These are phyloP conservation scores for Drosophila neonasuta DNA, from an alignment of 2,888 invertebrate genomes.

Conservation along the genomic window DNA sequence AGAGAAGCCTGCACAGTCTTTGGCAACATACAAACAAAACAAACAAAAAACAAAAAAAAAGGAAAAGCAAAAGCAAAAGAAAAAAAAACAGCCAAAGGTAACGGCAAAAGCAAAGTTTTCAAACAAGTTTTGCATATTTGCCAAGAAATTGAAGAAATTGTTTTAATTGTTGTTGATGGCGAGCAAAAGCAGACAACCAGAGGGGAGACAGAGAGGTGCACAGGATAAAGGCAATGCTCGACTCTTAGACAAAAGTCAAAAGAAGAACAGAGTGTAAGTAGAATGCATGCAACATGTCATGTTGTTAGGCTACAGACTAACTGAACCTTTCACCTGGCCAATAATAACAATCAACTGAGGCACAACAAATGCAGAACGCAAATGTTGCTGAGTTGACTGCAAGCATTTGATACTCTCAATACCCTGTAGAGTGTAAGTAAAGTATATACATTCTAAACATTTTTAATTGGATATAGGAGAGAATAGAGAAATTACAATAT, in stretches of 20 bases:
- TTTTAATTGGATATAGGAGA: too few species aligned
- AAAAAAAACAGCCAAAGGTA: conserved; percentile 21
- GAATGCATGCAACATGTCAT: conserved; percentile 46
- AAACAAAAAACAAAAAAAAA: conserved; percentile 4
- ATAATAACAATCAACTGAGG: conserved; percentile 58
- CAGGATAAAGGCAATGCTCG: background rate
- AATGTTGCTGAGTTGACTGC: conserved; percentile 13
- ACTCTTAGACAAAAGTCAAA: conserved; percentile 7
- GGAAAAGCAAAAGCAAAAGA: background rate
- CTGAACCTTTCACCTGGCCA: conserved; percentile 54
- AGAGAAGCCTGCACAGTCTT: conserved; percentile 9
- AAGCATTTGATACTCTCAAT: conserved; percentile 55
- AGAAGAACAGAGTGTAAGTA: conserved; percentile 11
- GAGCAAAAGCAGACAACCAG: background rate
- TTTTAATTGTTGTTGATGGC: conserved; percentile 65
- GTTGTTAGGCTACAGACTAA: conserved; percentile 39
- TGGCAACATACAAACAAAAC: conserved; percentile 13
- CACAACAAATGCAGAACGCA: conserved; percentile 24
- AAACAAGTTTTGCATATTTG: conserved; percentile 66
- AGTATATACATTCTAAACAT: too few species aligned
- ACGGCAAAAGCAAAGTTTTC: conserved; percentile 14
- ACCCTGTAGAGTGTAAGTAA: background rate
- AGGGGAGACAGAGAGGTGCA: background rate
- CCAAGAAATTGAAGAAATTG: conserved; percentile 62
- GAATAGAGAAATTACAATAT: too few species aligned